These are phyloP conservation scores for Berghia stephanieae DNA, from an alignment of 1,140 invertebrate genomes.

Conservation along the genomic window DNA sequence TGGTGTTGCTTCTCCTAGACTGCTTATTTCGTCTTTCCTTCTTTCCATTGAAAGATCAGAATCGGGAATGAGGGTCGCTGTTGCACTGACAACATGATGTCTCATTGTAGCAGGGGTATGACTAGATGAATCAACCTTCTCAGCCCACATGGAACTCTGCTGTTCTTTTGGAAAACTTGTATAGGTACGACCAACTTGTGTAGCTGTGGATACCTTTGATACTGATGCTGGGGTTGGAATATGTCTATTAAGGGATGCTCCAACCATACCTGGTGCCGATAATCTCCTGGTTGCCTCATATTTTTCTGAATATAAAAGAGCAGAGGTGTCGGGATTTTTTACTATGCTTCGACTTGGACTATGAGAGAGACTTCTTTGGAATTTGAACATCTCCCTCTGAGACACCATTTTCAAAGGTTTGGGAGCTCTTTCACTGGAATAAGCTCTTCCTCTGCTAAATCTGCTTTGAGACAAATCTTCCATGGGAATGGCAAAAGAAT, in stretches of 20 bases:
- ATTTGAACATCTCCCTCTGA: conserved; percentile 20
- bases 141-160: no score
- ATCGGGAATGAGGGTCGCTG: no score
- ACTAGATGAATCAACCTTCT: no score
- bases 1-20: no score
- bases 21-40: no score
- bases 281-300: conserved; percentile 16
- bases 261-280: conserved; percentile 18
- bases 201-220: conserved; percentile 15
- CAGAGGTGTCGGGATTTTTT: conserved; percentile 16
- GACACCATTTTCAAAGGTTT: conserved; percentile 10
- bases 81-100: no score
- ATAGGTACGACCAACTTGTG: conserved; percentile 33
- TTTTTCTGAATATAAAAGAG: not conserved
- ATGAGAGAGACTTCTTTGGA: conserved; percentile 47
- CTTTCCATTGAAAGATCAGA: no score
- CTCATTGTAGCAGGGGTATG: no score
- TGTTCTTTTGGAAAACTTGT: no score
- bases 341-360: conserved; percentile 45
- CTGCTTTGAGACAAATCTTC: conserved; percentile 76
- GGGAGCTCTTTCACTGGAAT: conserved; percentile 30
- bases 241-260: not conserved
- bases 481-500: conserved; percentile 77
- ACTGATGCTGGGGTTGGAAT: not conserved
- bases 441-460: conserved; percentile 42